A percentile compares a stretch with the other conserved stretches of the same genome.
phyloP scores from a whole-genome alignment of 2,888 invertebrate species.

The Leucophora obtusa region DNA sequence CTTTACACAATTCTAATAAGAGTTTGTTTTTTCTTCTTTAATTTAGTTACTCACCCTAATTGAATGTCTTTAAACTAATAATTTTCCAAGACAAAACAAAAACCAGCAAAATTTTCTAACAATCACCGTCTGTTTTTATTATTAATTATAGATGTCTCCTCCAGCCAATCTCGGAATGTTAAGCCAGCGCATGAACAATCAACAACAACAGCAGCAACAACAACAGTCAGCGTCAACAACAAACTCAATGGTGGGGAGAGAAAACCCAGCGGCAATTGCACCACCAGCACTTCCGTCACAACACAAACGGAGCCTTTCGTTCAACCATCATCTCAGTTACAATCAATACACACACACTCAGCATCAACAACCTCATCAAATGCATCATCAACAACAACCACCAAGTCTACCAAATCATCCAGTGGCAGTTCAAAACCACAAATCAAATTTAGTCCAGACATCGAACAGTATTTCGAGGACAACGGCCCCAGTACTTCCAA shows the following conservation, averaged over 20 bases:
- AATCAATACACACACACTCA: conserved; percentile 81
- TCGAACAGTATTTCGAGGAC: conserved; percentile 82
- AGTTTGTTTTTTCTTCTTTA: conserved; percentile 5
- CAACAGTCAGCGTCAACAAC: conserved; percentile 62
- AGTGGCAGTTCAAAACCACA: conserved; percentile 75
- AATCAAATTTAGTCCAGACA: conserved; percentile 79
- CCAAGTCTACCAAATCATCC: conserved; percentile 83
- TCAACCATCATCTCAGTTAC: conserved; percentile 85
- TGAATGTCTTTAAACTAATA: conserved; percentile 48
- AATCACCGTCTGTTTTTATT: conserved; percentile 13
- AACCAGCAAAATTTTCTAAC: not conserved
- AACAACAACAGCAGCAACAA: conserved; percentile 60
- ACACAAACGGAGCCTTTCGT: conserved; percentile 85
- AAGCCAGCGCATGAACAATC: conserved; percentile 72
- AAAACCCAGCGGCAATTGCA: conserved; percentile 62
- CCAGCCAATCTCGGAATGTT: conserved; percentile 76
- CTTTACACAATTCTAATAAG: conserved; percentile 49
- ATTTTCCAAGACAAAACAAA: not conserved
- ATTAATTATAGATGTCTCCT: conserved; percentile 82
- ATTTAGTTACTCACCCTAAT: conserved; percentile 19
- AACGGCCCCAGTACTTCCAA: conserved; percentile 73
- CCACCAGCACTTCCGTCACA: conserved; percentile 79
- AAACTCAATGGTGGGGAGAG: conserved; percentile 47
- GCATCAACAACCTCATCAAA: conserved; percentile 80
- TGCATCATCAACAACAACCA: conserved; percentile 79